Percentiles rank a stretch among this genome's conserved stretches.
Conservation (phyloP, 2,888 invertebrate species). For the Lysandra bellargus region DNA sequence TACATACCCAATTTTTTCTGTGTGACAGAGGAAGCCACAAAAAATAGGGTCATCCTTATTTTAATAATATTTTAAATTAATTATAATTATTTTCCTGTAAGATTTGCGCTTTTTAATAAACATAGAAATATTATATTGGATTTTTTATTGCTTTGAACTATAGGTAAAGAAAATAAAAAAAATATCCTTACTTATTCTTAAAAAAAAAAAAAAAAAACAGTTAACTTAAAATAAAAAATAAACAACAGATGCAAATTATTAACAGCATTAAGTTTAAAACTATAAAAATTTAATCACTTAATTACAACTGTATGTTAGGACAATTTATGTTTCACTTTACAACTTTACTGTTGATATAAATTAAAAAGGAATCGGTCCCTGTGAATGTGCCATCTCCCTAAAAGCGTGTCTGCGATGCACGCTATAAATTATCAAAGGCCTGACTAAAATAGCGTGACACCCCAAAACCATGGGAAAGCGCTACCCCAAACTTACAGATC, state of each 20-base stretch:
- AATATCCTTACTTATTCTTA: too few relatives aligned
- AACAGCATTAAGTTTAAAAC: conserved; percentile 3
- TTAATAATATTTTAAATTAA: too few relatives aligned
- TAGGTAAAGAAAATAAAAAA: too few relatives aligned
- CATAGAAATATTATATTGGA: background rate
- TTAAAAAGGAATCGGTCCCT: conserved; percentile 66
- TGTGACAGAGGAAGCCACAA: conserved; percentile 30
- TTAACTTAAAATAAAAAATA: background rate
- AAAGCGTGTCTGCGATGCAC: conserved; percentile 68
- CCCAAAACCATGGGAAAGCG: conserved; percentile 74
- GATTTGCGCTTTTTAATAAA: background rate
- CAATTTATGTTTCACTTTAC: conserved; percentile 49
- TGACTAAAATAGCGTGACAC: conserved; percentile 78
- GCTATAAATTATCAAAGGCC: conserved; percentile 76
- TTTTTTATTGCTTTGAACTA: background rate
- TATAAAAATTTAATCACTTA: conserved; percentile 34
- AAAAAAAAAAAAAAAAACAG: too few relatives aligned
- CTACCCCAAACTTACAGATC: conserved; percentile 67
- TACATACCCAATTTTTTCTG: conserved; percentile 41
- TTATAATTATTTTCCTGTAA: too few relatives aligned
- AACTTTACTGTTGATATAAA: conserved; percentile 60
- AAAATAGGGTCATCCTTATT: background rate
- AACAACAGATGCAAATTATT: background rate
- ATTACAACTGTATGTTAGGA: conserved; percentile 34
- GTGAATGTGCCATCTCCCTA: conserved; percentile 61